Evolutionary conservation across 1,140 invertebrate genomes (phyloP), one percentile per base, ranked within the genome.

Genomic region (Drosophila sulfurigaster): DNA sequence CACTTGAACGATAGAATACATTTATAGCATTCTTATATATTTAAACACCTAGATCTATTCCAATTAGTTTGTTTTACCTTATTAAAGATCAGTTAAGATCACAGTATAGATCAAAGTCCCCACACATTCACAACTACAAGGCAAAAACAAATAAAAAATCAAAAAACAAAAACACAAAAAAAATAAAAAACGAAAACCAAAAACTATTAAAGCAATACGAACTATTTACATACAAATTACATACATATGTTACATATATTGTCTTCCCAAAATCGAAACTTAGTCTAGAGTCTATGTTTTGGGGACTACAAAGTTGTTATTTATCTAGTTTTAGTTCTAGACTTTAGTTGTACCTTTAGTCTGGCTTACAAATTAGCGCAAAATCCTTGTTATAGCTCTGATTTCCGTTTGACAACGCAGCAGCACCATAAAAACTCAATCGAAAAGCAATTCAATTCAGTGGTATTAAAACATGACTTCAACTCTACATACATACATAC

Each of bases 371-470:
- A 32, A 48, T 38, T 66, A 65, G 49, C 63, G n/a, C 38, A 67
- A 59, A 69, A 25, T 70, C 5, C 13, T 30, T 35, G 51, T 70
- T 62, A 25, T 16, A 52, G 49, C 49, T 54, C 6, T n/a, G n/a
- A 32, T 32, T 54, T 54, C 51, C 6, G 51, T 54, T 54, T 25
- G 30, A 32, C 41, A 43, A n/a, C n/a, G 41, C 41, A 38, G 11
- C 38, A 7, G 38, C 41, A 43, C 13, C 51, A 35, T 32, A 11
- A 41, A 57, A 57, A 41, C 15, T 57, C 48, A 54, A 87, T 65
- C 46, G 62, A 87, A 79, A 88, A 88, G 83, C 83, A 88, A 88
- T 88, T 88, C 64, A 87, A n/a, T n/a, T n/a, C n/a, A 83, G 83
- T 88, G 83, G 83, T 87, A 87, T 87, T 87, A 82, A 63, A 66